A percentile compares a stretch with the other conserved stretches of the same genome.
Evolutionary conservation across 2,888 invertebrate species (phyloP).

Genomic region (Netelia melanura): DNA sequence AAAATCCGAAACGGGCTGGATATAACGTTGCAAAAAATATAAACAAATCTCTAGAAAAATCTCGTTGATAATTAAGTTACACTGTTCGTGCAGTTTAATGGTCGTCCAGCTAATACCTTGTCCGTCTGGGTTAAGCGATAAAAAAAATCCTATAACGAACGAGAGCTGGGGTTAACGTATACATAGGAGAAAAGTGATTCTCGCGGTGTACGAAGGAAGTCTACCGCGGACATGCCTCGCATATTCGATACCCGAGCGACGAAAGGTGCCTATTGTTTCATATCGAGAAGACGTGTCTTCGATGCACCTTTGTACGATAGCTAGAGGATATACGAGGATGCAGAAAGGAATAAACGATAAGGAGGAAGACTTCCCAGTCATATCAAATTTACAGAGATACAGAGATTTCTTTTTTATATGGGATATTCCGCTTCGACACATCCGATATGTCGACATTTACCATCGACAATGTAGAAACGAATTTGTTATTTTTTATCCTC

Average conservation of each 20-base stretch:
- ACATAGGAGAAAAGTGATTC: neutral
- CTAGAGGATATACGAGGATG: neutral
- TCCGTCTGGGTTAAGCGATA: neutral
- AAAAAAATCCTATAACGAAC: neutral
- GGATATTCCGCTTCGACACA: too few relatives aligned
- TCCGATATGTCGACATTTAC: too few relatives aligned
- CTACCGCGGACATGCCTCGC: conserved; percentile 48
- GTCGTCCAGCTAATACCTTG: too few relatives aligned
- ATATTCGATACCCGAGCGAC: neutral
- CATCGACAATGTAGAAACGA: too few relatives aligned
- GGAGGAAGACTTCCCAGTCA: conserved; percentile 15
- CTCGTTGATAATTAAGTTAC: too few relatives aligned
- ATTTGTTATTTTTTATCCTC: too few relatives aligned
- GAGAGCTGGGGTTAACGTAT: neutral
- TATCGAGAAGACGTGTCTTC: neutral
- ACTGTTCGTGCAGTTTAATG: too few relatives aligned
- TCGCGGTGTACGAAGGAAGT: conserved; percentile 56
- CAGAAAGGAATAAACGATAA: neutral
- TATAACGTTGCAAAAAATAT: too few relatives aligned
- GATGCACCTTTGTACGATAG: neutral
- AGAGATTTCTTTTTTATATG: too few relatives aligned
- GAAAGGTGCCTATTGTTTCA: neutral
- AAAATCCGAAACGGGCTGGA: too few relatives aligned
- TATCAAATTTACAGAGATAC: neutral
- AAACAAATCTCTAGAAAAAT: too few relatives aligned